A percentile compares a stretch with the other conserved stretches of the same genome.
phyloP scores from a whole-genome alignment of 1,140 invertebrate genomes.

The Rhagoletis zephyria region DNA sequence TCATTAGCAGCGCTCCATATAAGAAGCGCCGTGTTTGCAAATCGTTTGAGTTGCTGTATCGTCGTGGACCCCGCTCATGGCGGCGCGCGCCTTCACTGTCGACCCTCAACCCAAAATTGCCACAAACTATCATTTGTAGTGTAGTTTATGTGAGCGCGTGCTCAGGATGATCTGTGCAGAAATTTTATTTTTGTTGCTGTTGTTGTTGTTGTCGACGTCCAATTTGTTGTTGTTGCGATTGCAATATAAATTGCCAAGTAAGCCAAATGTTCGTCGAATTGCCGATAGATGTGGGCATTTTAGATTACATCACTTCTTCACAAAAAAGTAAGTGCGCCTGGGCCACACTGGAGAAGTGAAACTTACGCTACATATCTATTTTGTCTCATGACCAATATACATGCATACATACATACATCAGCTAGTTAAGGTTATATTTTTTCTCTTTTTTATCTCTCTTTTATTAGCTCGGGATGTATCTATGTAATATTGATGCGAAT shows the following conservation, averaged over 20 bases:
- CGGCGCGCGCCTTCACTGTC: neutral
- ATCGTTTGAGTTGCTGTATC: slow-evolving; percentile 1
- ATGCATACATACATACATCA: no score
- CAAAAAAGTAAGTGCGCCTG: no score
- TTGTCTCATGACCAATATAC: no score
- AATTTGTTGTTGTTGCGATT: slow-evolving; percentile 7
- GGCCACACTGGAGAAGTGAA: no score
- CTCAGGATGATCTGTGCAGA: slow-evolving; percentile 56
- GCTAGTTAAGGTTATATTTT: no score
- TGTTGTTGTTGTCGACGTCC: slow-evolving; percentile 48
- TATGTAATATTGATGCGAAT: no score
- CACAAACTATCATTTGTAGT: slow-evolving; percentile 45
- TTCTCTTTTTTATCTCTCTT: no score
- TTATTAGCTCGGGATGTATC: no score
- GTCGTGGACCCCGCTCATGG: neutral
- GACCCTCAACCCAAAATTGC: neutral
- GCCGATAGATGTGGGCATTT: no score
- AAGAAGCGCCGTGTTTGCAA: slow-evolving; percentile 48
- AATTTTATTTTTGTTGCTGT: slow-evolving; percentile 9
- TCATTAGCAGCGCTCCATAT: slow-evolving; percentile 51
- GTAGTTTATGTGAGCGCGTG: slow-evolving; percentile 59
- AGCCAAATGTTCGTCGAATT: neutral
- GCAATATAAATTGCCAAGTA: neutral
- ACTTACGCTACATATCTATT: no score
- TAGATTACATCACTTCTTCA: no score